Evolutionary conservation across 1,140 invertebrate genomes (phyloP).

Genomic region (Eulimnadia texana): DNA sequence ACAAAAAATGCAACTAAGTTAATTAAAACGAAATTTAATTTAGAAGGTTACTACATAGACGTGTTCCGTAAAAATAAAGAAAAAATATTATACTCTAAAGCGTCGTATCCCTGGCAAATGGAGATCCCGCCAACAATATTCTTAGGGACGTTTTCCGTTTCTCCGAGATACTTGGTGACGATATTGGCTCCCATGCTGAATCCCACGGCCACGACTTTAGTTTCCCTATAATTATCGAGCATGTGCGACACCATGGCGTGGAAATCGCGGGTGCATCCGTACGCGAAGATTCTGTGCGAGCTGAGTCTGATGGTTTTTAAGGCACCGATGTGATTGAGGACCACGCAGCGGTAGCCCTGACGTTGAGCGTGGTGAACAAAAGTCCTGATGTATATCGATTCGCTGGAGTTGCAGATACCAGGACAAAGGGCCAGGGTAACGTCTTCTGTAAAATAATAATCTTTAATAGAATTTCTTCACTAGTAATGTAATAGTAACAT

Average conservation of each 20-base stretch:
- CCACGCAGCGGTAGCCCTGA: constrained; percentile 75
- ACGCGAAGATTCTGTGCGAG: constrained; percentile 72
- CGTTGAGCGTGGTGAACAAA: constrained; percentile 79
- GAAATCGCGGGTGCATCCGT: constrained; percentile 76
- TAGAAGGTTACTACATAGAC: too few relatives aligned
- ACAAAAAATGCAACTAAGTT: too few relatives aligned
- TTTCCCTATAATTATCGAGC: constrained; percentile 50
- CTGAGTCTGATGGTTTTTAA: constrained; percentile 67
- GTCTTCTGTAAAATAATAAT: constrained; percentile 44
- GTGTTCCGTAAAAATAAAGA: too few relatives aligned
- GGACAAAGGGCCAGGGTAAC: constrained; percentile 78
- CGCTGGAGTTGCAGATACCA: constrained; percentile 83
- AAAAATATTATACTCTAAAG: constrained; percentile 47
- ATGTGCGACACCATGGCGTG: constrained; percentile 60
- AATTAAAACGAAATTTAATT: too few relatives aligned
- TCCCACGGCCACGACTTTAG: constrained; percentile 64
- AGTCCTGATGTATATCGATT: constrained; percentile 81
- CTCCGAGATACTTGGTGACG: constrained; percentile 75
- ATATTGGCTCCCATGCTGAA: constrained; percentile 83
- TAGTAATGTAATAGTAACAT: too few relatives aligned
- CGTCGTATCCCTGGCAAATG: constrained; percentile 83
- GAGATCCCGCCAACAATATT: constrained; percentile 74
- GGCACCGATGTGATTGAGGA: constrained; percentile 89
- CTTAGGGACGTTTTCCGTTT: constrained; percentile 41
- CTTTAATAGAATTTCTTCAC: too few relatives aligned